phyloP scores from a whole-genome alignment of 35 echinoderm and acorn worm species.

The Apostichopus californicus region DNA sequence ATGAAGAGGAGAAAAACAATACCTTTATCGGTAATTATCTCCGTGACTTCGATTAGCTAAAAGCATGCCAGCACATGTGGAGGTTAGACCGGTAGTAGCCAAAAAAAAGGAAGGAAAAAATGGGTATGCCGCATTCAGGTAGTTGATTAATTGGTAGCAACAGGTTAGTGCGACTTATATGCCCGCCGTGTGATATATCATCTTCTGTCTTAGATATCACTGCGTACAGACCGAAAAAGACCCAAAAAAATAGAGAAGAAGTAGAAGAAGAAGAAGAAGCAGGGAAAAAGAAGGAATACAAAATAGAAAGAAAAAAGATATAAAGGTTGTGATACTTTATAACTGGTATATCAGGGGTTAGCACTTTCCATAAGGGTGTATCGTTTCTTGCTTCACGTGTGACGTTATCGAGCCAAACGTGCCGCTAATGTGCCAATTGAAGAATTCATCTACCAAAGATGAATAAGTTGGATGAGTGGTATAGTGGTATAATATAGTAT shows the following conservation, averaged over 20 bases:
- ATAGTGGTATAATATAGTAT: no score
- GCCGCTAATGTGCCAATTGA: no score
- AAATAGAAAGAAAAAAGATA: not conserved
- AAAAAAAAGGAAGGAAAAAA: no score
- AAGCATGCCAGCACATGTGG: conserved; percentile 20
- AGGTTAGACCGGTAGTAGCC: not conserved
- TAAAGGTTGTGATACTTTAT: no score
- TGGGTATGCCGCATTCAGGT: conserved; percentile 1
- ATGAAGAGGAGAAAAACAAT: conserved; percentile 1
- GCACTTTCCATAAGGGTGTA: no score
- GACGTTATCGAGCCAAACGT: no score
- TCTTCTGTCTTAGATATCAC: not conserved
- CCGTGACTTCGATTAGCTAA: conserved; percentile 33
- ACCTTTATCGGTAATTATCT: conserved; percentile 38
- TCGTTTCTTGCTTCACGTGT: no score
- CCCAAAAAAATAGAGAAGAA: not conserved
- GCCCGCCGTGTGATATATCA: conserved; percentile 33
- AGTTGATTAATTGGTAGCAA: conserved; percentile 39
- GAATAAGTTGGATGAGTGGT: no score
- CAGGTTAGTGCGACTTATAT: conserved; percentile 44
- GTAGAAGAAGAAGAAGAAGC: not conserved
- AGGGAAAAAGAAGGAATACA: not conserved
- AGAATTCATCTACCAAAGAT: no score
- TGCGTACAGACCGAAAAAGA: no score
- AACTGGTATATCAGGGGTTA: no score